These are phyloP conservation scores for Rattus rattus DNA, from an alignment of 2,113 vertebrate genomes.

Conservation along the genomic window DNA sequence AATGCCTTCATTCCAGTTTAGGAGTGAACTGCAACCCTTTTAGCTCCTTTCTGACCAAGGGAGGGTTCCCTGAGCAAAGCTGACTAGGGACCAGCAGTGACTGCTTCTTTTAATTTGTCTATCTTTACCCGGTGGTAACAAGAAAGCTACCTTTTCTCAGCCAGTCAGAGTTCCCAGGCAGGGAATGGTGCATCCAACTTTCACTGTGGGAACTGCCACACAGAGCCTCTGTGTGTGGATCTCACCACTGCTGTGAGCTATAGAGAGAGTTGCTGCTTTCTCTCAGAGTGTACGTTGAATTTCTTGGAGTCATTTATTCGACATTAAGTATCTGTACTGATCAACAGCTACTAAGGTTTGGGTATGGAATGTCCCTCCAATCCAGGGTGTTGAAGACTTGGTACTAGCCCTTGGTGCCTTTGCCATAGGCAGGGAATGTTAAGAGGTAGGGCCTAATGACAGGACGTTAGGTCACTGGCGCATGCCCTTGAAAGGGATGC, in stretches of 20 bases:
- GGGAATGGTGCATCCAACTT: not conserved
- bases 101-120: not conserved
- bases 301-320: not conserved
- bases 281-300: accelerated
- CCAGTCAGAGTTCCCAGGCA: accelerated
- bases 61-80: too few relatives aligned
- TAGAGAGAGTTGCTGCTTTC: accelerated
- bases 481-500: not conserved
- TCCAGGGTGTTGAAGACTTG: not conserved
- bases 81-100: accelerated
- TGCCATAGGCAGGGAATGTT: too few relatives aligned
- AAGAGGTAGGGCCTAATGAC: not conserved
- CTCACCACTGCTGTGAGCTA: accelerated
- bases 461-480: not conserved
- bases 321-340: not conserved
- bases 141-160: not conserved
- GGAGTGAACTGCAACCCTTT: not conserved
- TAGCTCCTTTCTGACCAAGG: not conserved
- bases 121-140: not conserved
- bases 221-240: accelerated
- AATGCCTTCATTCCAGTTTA: not conserved
- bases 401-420: not conserved
- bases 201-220: accelerated
- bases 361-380: not conserved
- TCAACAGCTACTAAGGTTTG: not conserved